Evolutionary conservation across 2,797 vertebrate genomes (phyloP).

Genomic region (Epinephelus coioides): DNA sequence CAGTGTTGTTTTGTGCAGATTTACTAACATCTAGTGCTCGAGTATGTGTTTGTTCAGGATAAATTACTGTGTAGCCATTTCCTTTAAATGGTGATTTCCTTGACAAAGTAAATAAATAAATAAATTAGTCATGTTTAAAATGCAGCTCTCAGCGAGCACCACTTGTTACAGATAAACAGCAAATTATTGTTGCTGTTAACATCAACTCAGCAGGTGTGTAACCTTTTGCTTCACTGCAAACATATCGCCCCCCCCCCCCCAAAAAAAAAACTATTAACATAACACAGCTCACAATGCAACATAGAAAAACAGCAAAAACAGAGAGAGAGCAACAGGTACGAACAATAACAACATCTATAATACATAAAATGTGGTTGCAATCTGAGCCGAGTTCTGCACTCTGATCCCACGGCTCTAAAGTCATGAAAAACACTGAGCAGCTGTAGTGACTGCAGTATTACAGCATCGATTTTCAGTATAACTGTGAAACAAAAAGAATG

Average conservation of each 20-base stretch:
- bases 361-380: not conserved
- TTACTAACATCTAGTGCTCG: not conserved
- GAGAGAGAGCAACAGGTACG: not conserved
- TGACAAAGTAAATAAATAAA: not conserved
- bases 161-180: not conserved
- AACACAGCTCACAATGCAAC: not conserved
- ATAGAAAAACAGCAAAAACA: not conserved
- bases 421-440: not conserved
- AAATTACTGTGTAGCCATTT: not conserved
- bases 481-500: constrained; percentile 13
- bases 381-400: not conserved
- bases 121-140: not conserved
- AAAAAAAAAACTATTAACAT: not conserved
- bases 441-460: not conserved
- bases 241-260: not conserved
- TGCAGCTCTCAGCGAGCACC: not conserved
- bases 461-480: not conserved
- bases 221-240: constrained; percentile 11
- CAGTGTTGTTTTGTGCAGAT: not conserved
- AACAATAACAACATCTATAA: not conserved
- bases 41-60: not conserved
- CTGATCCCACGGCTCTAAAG: not conserved
- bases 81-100: not conserved
- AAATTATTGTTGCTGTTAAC: constrained; percentile 1
- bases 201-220: not conserved